Evolutionary conservation across 2,797 vertebrate genomes (phyloP).

Genomic region (Propithecus deckenii): DNA sequence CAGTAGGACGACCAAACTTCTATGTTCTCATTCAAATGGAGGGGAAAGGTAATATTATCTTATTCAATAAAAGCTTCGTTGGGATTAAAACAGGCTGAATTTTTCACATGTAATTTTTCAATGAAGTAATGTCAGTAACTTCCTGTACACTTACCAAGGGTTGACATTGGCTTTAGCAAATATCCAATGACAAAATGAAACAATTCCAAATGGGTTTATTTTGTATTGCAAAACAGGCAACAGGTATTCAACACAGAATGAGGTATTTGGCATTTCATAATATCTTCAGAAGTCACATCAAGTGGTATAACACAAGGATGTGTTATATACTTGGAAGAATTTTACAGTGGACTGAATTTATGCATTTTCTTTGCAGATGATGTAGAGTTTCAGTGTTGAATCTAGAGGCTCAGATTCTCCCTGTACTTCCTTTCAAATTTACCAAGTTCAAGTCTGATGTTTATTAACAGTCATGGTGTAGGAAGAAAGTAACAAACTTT

Average conservation of each 20-base stretch:
- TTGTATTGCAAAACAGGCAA: not conserved
- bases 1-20: not conserved
- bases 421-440: not conserved
- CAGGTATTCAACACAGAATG: not conserved
- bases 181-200: not conserved
- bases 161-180: not conserved
- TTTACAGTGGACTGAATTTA: not conserved
- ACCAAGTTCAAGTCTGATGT: not conserved
- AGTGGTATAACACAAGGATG: not conserved
- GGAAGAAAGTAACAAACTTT: not conserved
- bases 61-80: too few species aligned
- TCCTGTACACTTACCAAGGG: not conserved
- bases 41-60: not conserved
- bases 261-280: not conserved
- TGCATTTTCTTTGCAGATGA: not conserved
- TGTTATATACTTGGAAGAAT: not conserved
- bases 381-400: fast-evolving
- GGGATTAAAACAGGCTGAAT: fast-evolving
- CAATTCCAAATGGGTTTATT: not conserved
- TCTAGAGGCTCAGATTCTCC: not conserved
- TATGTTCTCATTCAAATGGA: not conserved
- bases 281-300: not conserved
- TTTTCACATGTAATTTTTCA: not conserved
- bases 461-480: too few species aligned
- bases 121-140: not conserved